Percentiles rank a stretch among this genome's conserved stretches.
Conservation (phyloP, 2,113 vertebrate species). For the Sinosuthora webbiana region DNA sequence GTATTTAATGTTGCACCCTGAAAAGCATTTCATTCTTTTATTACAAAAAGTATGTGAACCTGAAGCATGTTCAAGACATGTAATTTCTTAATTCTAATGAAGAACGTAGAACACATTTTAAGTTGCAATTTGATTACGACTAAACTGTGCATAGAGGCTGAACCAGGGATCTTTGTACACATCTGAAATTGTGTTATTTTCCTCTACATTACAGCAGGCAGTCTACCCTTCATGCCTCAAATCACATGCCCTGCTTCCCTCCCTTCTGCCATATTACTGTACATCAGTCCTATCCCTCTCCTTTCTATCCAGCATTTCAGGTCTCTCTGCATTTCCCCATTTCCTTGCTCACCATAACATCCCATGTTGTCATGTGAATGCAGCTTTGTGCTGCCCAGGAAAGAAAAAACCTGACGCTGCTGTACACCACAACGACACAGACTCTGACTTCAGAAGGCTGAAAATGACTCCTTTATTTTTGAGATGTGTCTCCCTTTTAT, state of each 20-base stretch:
- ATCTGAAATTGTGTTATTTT: neutral
- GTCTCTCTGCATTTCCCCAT: neutral
- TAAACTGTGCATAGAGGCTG: neutral
- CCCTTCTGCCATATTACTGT: neutral
- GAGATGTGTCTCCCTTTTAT: too few species aligned
- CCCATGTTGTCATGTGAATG: fast-evolving
- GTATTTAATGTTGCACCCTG: neutral
- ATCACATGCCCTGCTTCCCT: neutral
- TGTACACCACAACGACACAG: too few species aligned
- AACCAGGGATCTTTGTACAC: neutral
- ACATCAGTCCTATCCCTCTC: neutral
- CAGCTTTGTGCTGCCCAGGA: neutral
- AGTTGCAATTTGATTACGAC: neutral
- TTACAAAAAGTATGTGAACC: neutral
- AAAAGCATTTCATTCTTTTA: neutral
- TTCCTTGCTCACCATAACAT: neutral
- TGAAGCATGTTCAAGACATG: neutral
- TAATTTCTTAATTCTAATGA: neutral
- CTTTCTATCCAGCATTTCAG: neutral
- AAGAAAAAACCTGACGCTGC: neutral
- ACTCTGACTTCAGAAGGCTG: too few species aligned
- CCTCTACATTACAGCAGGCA: neutral
- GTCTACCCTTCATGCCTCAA: neutral
- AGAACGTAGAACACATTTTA: neutral
- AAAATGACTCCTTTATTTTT: too few species aligned